Percentiles rank a stretch among this genome's conserved stretches.
Conservation (phyloP, 2,113 vertebrate species). For the Phyllostomus discolor region DNA sequence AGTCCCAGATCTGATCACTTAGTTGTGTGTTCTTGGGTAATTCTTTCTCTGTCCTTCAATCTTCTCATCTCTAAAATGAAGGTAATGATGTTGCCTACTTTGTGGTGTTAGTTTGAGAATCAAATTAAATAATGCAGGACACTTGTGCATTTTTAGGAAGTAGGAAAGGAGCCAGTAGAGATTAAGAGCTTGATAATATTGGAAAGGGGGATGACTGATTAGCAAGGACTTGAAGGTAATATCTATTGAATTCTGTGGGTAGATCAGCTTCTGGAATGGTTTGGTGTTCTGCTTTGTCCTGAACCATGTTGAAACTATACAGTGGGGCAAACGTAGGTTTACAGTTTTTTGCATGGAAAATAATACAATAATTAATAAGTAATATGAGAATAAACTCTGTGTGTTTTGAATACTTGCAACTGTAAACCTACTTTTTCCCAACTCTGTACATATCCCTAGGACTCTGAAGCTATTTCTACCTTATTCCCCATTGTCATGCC, state of each 20-base stretch:
- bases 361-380: background rate
- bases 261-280: background rate
- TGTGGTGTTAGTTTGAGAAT: background rate
- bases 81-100: background rate
- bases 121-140: background rate
- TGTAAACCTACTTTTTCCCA: background rate
- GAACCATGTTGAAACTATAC: background rate
- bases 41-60: background rate
- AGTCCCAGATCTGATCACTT: background rate
- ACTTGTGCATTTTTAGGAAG: background rate
- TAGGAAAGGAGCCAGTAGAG: background rate
- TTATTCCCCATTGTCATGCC: background rate
- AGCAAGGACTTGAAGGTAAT: background rate
- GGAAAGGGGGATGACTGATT: background rate
- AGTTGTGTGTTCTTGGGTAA: background rate
- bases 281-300: conserved; percentile 1
- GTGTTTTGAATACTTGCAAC: background rate
- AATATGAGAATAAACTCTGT: too few relatives aligned
- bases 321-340: background rate
- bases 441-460: background rate
- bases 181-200: background rate
- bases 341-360: background rate
- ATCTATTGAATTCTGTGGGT: background rate
- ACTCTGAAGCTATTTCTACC: background rate
- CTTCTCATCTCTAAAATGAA: background rate